Percentiles rank a stretch among this genome's conserved stretches.
phyloP scores from a whole-genome alignment of 2,113 vertebrate species.

The Oxyruncus cristatus region DNA sequence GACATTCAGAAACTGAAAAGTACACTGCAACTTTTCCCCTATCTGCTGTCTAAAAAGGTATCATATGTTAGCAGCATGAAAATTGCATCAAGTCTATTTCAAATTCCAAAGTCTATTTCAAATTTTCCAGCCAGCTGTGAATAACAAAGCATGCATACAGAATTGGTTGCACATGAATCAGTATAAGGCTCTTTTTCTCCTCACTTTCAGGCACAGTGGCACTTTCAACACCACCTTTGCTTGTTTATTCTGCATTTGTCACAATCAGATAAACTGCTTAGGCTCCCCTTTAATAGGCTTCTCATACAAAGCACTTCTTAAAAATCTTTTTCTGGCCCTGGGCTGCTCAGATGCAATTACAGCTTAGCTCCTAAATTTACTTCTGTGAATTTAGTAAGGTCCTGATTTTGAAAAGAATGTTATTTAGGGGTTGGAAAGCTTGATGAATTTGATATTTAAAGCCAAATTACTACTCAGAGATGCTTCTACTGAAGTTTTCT shows the following conservation, averaged over 20 bases:
- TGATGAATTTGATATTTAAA: background rate
- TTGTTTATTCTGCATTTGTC: constrained; percentile 12
- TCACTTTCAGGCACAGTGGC: background rate
- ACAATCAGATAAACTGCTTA: constrained; percentile 19
- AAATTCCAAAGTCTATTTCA: background rate
- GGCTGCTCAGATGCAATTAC: background rate
- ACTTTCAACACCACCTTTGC: background rate
- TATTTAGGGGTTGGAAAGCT: background rate
- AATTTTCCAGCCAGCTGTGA: background rate
- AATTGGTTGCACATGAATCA: background rate
- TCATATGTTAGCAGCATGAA: background rate
- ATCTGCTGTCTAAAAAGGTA: background rate
- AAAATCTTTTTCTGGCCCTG: background rate
- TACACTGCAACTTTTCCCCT: background rate
- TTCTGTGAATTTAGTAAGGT: background rate
- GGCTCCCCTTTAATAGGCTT: background rate
- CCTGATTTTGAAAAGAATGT: background rate
- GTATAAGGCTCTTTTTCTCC: background rate
- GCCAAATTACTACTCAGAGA: background rate
- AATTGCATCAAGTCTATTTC: background rate
- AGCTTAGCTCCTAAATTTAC: background rate
- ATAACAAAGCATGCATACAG: background rate
- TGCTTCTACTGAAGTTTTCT: background rate
- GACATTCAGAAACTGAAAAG: background rate
- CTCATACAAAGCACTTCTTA: background rate